These are phyloP conservation scores for Tragopan temminckii DNA, from an alignment of 2,797 vertebrate genomes.

Conservation along the genomic window DNA sequence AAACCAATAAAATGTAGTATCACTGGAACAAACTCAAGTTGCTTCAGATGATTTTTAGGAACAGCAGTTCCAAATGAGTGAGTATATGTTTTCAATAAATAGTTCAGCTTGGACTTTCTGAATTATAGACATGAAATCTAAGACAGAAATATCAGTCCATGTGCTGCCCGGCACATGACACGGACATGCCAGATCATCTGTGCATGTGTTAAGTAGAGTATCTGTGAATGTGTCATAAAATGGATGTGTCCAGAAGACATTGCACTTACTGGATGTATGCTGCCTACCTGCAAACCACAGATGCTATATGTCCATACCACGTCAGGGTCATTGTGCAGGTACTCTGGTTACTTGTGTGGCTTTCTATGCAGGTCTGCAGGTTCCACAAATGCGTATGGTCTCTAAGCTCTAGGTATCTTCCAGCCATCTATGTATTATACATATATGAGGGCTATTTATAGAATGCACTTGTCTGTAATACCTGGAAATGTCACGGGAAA, in stretches of 20 bases:
- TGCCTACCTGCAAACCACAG: background rate
- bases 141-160: background rate
- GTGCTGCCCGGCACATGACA: background rate
- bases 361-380: background rate
- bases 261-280: background rate
- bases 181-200: background rate
- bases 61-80: background rate
- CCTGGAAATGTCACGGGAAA: background rate
- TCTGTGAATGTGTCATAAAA: background rate
- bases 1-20: background rate
- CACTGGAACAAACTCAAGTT: background rate
- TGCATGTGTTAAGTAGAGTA: background rate
- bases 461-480: background rate
- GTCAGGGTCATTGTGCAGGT: background rate
- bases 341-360: fast-evolving
- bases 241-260: background rate
- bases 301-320: background rate
- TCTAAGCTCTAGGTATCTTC: background rate
- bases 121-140: background rate
- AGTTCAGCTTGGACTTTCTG: background rate
- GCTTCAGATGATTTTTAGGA: background rate
- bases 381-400: background rate
- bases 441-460: background rate
- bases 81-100: background rate
- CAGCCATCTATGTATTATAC: background rate